Evolutionary conservation across 1,140 invertebrate genomes (phyloP), one percentile per base, ranked within the genome.

Genomic region (Frieseomelitta varia): DNA sequence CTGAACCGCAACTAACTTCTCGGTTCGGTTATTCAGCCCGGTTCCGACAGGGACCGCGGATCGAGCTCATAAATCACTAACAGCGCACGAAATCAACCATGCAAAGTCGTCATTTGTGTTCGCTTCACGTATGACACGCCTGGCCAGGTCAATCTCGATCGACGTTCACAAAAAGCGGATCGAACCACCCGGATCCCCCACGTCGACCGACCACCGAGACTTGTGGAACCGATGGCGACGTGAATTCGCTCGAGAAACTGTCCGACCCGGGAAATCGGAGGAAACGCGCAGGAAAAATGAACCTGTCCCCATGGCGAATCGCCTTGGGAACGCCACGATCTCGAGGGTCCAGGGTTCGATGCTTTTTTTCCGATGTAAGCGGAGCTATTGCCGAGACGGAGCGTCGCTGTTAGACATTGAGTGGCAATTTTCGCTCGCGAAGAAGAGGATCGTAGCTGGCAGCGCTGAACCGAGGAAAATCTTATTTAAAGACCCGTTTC

Each of bases 281-380:
- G 76, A 67, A 80, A 61, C 67, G 76, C 76, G 68, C 56, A 58
- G 82, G 82, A 84, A 84, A 84, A 84, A 84, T 84, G 82, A 84
- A 84, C 82, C 77, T 84, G 77, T 84, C 77, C 68, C 24, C 53
- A 15, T 34, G 51, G 68, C 76, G 39, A 79, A 27, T 69, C 75
- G 51, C 68, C 27, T 30, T 47, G 34, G 63, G 34, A 58, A 34
- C 15, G 72, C 6, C 19, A 24, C 24, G 39, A 58, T 53, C 58
- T 47, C 74, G 72, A 53, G 71, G 80, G 55, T 74, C 21, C 55
- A 65, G 51, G 71, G 15, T 51, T 39, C 72, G 51, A 67, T 63
- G 27, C n/a, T 27, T 47, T 67, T 68, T 68, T 56, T 19, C 24
- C 39, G 39, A 6, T 34, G 47, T 27, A 21, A 63, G 30, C 71